These are phyloP conservation scores for Lapara coniferarum DNA, from an alignment of 2,888 invertebrate species.

Conservation along the genomic window DNA sequence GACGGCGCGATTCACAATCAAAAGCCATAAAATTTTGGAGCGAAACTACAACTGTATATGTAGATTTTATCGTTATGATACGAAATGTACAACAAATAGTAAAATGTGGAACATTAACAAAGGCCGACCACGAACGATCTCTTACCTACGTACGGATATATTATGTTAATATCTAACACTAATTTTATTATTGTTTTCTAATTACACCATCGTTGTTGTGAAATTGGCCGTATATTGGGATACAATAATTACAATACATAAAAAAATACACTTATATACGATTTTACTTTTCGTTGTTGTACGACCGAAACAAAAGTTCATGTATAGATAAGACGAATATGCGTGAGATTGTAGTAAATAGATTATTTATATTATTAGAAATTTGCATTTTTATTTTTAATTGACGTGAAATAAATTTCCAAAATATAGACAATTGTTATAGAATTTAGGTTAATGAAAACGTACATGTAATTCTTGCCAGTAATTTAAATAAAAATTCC, in stretches of 20 bases:
- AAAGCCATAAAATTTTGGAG: not conserved
- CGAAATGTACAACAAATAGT: not conserved
- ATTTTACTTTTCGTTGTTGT: slow-evolving; percentile 23
- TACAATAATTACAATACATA: slow-evolving; percentile 21
- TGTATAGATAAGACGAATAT: slow-evolving; percentile 17
- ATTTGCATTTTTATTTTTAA: not conserved
- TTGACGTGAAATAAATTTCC: slow-evolving; percentile 19
- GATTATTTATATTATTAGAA: slow-evolving; percentile 17
- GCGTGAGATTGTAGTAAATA: slow-evolving; percentile 2
- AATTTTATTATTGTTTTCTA: slow-evolving; percentile 24
- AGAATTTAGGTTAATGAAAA: slow-evolving; percentile 6
- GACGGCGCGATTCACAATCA: not conserved
- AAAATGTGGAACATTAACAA: too few species aligned
- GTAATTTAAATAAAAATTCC: not conserved
- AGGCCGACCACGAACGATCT: slow-evolving; percentile 1
- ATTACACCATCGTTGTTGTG: slow-evolving; percentile 26
- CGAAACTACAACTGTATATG: not conserved
- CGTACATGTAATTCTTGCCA: not conserved
- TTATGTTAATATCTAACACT: slow-evolving; percentile 12
- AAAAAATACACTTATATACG: slow-evolving; percentile 15
- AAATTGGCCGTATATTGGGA: slow-evolving; percentile 23
- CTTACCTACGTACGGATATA: not conserved
- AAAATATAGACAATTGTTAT: slow-evolving; percentile 12
- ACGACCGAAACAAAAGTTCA: slow-evolving; percentile 14
- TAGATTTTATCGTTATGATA: not conserved